Conservation (phyloP, 2,113 vertebrate species). For the Addax nasomaculatus region DNA sequence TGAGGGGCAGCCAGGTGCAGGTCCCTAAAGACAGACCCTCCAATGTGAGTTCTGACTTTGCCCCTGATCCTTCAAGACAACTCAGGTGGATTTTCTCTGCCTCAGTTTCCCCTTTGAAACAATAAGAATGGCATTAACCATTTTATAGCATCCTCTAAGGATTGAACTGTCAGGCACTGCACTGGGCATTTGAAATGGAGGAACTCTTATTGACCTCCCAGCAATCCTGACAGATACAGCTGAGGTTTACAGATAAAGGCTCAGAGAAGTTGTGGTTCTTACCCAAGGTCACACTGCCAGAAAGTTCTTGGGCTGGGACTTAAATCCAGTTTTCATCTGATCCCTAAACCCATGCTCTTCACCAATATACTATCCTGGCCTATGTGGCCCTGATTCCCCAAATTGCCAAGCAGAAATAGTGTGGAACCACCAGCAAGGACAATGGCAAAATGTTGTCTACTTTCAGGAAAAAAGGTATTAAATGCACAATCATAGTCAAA, state of each 20-base stretch:
- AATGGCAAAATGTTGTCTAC: not conserved
- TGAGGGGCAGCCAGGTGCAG: constrained; percentile 38
- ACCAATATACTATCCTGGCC: too few relatives aligned
- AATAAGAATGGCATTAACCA: not conserved
- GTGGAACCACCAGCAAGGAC: not conserved
- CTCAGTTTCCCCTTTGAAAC: constrained; percentile 6
- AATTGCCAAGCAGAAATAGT: not conserved
- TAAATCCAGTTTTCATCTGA: not conserved
- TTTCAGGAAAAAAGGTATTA: not conserved
- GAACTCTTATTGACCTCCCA: not conserved
- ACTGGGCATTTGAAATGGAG: not conserved
- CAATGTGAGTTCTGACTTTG: not conserved
- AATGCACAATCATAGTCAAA: not conserved
- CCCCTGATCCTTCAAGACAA: not conserved
- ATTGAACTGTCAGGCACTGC: not conserved
- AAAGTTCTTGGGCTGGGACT: not conserved
- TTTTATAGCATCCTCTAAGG: not conserved
- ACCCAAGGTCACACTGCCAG: not conserved
- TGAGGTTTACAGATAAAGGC: not conserved
- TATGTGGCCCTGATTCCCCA: not conserved
- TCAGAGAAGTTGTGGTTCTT: not conserved
- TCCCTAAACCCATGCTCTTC: not conserved
- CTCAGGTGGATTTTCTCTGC: not conserved
- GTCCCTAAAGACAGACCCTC: not conserved
- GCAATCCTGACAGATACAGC: too few relatives aligned